Evolutionary conservation across 2,797 vertebrate genomes (phyloP).

Genomic region (Morus bassanus): DNA sequence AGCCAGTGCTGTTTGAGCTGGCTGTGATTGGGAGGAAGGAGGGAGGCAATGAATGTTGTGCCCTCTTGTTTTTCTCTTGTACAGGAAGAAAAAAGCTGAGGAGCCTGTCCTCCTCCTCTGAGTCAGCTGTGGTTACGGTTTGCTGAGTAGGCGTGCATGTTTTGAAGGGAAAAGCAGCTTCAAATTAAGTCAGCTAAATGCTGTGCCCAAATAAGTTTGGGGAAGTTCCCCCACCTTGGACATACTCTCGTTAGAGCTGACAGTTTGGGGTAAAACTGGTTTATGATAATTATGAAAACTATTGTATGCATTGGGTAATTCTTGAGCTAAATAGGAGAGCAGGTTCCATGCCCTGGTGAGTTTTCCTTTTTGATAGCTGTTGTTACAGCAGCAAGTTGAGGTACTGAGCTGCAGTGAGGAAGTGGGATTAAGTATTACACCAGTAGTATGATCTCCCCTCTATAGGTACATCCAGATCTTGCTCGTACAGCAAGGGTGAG

Average conservation of each 20-base stretch:
- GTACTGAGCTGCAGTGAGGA: background rate
- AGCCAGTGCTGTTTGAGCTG: constrained; percentile 33
- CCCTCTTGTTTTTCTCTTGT: constrained; percentile 60
- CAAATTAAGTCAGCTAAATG: constrained; percentile 32
- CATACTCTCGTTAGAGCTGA: background rate
- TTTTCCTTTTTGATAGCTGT: background rate
- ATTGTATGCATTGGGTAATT: background rate
- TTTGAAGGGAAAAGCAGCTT: constrained; percentile 48
- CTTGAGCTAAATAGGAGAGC: background rate
- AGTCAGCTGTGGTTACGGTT: constrained; percentile 53
- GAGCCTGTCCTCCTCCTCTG: constrained; percentile 54
- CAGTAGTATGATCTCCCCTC: background rate
- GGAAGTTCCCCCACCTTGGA: background rate
- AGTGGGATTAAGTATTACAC: background rate
- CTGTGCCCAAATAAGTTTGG: background rate
- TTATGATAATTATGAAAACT: background rate
- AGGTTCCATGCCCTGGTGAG: background rate
- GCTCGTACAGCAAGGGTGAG: background rate
- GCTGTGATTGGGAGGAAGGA: constrained; percentile 39
- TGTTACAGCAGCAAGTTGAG: background rate
- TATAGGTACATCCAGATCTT: background rate
- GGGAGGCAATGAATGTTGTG: constrained; percentile 31
- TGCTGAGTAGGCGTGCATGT: constrained; percentile 50
- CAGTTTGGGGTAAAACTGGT: background rate
- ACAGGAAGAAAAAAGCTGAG: constrained; percentile 50